Percentiles rank a stretch among this genome's conserved stretches.
Evolutionary conservation across 2,797 vertebrate species (phyloP).

Genomic region (Lerista edwardsae): DNA sequence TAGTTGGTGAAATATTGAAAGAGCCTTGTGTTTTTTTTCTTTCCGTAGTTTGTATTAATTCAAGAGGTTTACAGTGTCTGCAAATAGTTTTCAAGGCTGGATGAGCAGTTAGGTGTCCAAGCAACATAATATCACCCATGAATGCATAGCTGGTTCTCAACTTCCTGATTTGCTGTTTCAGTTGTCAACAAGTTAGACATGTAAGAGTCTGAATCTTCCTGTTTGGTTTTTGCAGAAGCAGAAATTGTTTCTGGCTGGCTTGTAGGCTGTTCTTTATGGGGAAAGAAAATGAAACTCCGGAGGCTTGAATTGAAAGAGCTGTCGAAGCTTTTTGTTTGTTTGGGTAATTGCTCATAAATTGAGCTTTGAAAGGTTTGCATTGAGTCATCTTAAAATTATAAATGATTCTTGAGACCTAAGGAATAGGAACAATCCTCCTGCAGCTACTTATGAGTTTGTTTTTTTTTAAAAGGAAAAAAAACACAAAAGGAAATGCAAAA

Average conservation of each 20-base stretch:
- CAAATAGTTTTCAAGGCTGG: neutral
- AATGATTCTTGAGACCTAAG: neutral
- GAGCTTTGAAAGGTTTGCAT: neutral
- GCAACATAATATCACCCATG: neutral
- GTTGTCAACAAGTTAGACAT: neutral
- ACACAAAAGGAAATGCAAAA: too few relatives aligned
- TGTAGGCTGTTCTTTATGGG: neutral
- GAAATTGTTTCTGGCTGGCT: too few relatives aligned
- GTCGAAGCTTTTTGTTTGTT: neutral
- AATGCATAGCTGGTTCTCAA: neutral
- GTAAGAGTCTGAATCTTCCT: neutral
- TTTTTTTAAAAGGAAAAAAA: too few relatives aligned
- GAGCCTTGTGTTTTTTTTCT: conserved; percentile 9
- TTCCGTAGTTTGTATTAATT: neutral
- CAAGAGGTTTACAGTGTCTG: neutral
- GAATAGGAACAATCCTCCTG: neutral
- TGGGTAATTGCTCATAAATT: neutral
- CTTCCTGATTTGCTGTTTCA: neutral
- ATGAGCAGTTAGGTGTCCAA: neutral
- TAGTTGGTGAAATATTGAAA: conserved; percentile 18
- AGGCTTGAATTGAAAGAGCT: neutral
- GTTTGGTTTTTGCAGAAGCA: neutral
- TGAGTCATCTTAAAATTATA: conserved; percentile 7
- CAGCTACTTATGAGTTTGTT: too few relatives aligned
- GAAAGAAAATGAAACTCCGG: neutral